Conservation (phyloP, 2,113 vertebrate species). For the Crocuta crocuta region DNA sequence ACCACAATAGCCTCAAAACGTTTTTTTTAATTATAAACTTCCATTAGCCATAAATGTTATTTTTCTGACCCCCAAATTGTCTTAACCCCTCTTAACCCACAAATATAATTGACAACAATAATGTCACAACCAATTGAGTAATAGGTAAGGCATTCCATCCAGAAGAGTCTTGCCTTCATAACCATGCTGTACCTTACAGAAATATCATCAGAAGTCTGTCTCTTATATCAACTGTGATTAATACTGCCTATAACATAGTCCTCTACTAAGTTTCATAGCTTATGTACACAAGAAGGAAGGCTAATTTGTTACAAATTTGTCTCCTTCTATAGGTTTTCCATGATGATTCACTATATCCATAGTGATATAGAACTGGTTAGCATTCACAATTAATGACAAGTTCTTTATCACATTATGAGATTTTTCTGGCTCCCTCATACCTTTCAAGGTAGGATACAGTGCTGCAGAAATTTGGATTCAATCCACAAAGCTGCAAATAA, state of each 20-base stretch:
- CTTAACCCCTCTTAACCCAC: not conserved
- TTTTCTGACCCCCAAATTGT: not conserved
- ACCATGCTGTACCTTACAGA: not conserved
- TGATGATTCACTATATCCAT: not conserved
- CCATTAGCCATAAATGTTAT: not conserved
- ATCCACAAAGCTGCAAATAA: not conserved
- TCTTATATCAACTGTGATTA: not conserved
- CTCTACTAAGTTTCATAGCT: not conserved
- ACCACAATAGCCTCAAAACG: not conserved
- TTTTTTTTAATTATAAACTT: not conserved
- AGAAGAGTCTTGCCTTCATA: not conserved
- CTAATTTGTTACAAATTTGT: not conserved
- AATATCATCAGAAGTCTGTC: not conserved
- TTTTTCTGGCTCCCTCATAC: not conserved
- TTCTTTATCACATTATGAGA: not conserved
- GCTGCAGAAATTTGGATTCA: not conserved
- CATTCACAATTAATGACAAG: not conserved
- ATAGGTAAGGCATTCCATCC: not conserved
- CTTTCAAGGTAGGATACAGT: not conserved
- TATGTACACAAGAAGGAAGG: not conserved
- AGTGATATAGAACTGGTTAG: not conserved
- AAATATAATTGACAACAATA: not conserved
- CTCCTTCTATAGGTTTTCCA: not conserved
- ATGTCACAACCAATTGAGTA: not conserved
- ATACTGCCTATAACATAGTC: not conserved